phyloP scores from a whole-genome alignment of 2,113 vertebrate species.

The Hemiscyllium ocellatum region DNA sequence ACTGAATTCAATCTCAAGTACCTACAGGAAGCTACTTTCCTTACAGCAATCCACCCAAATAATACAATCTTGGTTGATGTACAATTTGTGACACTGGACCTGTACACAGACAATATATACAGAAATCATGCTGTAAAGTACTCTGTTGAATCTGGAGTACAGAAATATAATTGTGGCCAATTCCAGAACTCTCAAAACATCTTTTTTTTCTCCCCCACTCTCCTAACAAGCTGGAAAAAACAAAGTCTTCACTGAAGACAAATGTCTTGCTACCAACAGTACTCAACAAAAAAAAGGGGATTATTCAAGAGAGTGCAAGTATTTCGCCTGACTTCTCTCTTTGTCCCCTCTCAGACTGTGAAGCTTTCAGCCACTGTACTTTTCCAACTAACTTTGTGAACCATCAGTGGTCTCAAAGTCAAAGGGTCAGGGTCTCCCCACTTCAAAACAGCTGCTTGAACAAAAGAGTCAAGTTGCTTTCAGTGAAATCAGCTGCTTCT shows the following conservation, averaged over 20 bases:
- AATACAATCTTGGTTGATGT: conserved; percentile 9
- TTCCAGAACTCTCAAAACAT: conserved; percentile 41
- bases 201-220: conserved; percentile 38
- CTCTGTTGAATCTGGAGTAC: conserved; percentile 56
- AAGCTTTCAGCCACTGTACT: conserved; percentile 51
- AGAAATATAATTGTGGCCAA: conserved; percentile 55
- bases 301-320: conserved; percentile 49
- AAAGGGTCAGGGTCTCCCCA: conserved; percentile 40
- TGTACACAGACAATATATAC: conserved; percentile 31
- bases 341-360: conserved; percentile 51
- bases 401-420: conserved; percentile 47
- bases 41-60: neutral
- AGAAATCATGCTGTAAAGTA: conserved; percentile 68
- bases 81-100: conserved; percentile 25
- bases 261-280: conserved; percentile 41
- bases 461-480: conserved; percentile 54
- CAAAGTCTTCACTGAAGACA: conserved; percentile 95
- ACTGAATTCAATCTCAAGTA: conserved; percentile 7
- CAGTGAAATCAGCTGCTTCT: conserved; percentile 52
- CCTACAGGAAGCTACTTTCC: neutral
- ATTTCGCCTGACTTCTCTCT: conserved; percentile 56
- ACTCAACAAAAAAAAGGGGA: conserved; percentile 47
- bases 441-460: conserved; percentile 56
- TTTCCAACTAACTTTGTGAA: conserved; percentile 47
- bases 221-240: conserved; percentile 49